Percentiles rank a stretch among this genome's conserved stretches.
These are phyloP conservation scores for Zygaena filipendulae DNA, from an alignment of 2,888 invertebrate genomes.

Conservation along the genomic window DNA sequence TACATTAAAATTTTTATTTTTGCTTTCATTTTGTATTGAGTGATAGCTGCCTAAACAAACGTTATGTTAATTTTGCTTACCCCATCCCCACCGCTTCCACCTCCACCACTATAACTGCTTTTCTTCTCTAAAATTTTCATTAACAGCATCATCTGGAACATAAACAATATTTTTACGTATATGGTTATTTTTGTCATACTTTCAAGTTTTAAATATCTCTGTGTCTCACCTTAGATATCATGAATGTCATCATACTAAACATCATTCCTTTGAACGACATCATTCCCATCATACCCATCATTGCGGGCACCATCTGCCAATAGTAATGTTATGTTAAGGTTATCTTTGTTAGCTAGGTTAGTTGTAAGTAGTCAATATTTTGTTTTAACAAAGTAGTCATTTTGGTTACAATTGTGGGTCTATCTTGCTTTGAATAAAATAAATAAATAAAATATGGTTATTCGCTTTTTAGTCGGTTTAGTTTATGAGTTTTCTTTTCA, in stretches of 20 bases:
- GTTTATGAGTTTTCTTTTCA: too few species aligned
- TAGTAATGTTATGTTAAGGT: too few species aligned
- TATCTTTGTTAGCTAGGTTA: too few species aligned
- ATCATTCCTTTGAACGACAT: slow-evolving; percentile 71
- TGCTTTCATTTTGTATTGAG: too few species aligned
- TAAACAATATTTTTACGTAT: slow-evolving; percentile 13
- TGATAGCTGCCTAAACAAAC: too few species aligned
- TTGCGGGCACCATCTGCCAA: slow-evolving; percentile 60
- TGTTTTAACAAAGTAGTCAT: too few species aligned
- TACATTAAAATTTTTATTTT: too few species aligned
- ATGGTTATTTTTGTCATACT: slow-evolving; percentile 1
- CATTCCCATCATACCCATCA: slow-evolving; percentile 71
- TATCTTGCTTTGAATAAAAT: not conserved
- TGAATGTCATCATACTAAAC: slow-evolving; percentile 70
- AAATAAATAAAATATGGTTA: too few species aligned
- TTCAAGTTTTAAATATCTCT: slow-evolving; percentile 5
- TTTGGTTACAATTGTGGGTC: too few species aligned
- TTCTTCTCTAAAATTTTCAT: slow-evolving; percentile 56
- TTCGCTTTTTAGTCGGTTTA: too few species aligned
- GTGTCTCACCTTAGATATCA: slow-evolving; percentile 64
- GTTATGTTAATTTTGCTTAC: too few species aligned
- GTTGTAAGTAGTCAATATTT: too few species aligned
- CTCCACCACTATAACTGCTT: slow-evolving; percentile 34
- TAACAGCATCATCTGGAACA: slow-evolving; percentile 45
- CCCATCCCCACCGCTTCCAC: slow-evolving; percentile 29